Evolutionary conservation across 30 jellyfish, hydroid and myxozoan species (phyloP).

Genomic region (Aurelia coerulea): DNA sequence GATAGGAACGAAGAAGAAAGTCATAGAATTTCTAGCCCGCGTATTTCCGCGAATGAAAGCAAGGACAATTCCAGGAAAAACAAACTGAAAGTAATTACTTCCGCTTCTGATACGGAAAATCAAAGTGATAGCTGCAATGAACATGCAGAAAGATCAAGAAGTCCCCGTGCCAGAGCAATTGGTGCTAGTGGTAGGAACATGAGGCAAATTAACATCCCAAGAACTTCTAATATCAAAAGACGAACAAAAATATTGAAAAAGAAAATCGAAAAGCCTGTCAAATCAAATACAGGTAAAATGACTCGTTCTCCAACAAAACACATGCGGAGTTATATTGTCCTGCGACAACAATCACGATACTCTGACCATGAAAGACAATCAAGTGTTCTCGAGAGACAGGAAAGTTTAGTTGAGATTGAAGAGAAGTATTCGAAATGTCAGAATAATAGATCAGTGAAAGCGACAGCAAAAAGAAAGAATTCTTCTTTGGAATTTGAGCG

Average conservation of each 20-base stretch:
- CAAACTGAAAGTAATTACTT: too few species aligned
- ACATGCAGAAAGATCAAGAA: too few species aligned
- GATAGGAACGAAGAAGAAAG: too few species aligned
- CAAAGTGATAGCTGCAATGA: too few species aligned
- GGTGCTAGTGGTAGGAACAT: too few species aligned
- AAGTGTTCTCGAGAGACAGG: constrained; percentile 19
- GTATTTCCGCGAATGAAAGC: too few species aligned
- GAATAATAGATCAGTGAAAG: not conserved
- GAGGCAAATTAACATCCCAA: constrained; percentile 10
- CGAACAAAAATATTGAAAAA: constrained; percentile 12
- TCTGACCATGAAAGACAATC: constrained; percentile 60
- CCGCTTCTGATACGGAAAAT: too few species aligned
- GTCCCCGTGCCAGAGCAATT: too few species aligned
- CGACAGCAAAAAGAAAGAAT: too few species aligned
- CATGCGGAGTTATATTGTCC: constrained; percentile 94
- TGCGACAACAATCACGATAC: constrained; percentile 90
- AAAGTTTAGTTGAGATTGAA: constrained; percentile 41
- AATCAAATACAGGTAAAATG: constrained; percentile 16
- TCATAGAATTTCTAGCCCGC: too few species aligned
- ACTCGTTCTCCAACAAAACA: constrained; percentile 84
- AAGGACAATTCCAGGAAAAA: too few species aligned
- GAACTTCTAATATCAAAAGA: constrained; percentile 17
- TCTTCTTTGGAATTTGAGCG: too few species aligned
- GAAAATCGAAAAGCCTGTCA: constrained; percentile 13
- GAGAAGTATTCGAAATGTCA: constrained; percentile 1